Base-by-base conservation (phyloP, 2,113 vertebrate genomes). In the Psilopsiagon aymara region DNA sequence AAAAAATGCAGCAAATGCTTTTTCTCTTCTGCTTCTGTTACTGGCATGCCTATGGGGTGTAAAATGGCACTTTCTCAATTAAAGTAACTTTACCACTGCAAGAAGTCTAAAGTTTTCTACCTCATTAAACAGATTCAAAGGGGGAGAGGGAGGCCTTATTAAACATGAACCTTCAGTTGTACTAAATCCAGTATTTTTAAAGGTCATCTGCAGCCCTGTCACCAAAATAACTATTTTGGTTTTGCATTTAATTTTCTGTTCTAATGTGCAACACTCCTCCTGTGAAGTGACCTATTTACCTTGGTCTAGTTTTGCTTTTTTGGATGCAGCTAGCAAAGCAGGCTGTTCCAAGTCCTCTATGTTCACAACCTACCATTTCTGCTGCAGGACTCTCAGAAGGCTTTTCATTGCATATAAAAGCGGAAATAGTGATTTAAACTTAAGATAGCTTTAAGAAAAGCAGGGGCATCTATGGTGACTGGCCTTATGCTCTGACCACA, bases 121-220 rank as follows among this genome's bases (percentile, higher is more conserved):
- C 23, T 96, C 83, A 85, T 69, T 95, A 86, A 89, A 69, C 66
- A 84, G 67, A 70, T 81, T 94, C 67, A 95, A 92, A 97, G 39
- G 71, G 25, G 28, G 95, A 44, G 47, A 35, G 53, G 47, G 73
- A 92, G 77, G 66, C 81, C 71, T 78, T 86, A 68, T 29, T 75
- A 60, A 84, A 83, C n/a, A 55, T 41, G n/a, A 95, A 79, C 55
- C 18, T 95, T 92, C 81, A 57, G 31, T 89, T 92, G 49, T 79
- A 95, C 24, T 85, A 95, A 97, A 97, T 49, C 39, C 28, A 96
- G 0, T 66, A 67, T 31, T 93, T 92, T 33, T 57, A 80, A 97
- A 85, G 53, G 95, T 66, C 88, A 87, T 39, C 67, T 95, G 66
- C 25, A 95, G 53, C 64, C 74, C 35, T 87, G 52, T 69, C 94